Evolutionary conservation across 2,888 invertebrate genomes (phyloP), one percentile per base, ranked within the genome.

Genomic region (Phaonia tiefii): DNA sequence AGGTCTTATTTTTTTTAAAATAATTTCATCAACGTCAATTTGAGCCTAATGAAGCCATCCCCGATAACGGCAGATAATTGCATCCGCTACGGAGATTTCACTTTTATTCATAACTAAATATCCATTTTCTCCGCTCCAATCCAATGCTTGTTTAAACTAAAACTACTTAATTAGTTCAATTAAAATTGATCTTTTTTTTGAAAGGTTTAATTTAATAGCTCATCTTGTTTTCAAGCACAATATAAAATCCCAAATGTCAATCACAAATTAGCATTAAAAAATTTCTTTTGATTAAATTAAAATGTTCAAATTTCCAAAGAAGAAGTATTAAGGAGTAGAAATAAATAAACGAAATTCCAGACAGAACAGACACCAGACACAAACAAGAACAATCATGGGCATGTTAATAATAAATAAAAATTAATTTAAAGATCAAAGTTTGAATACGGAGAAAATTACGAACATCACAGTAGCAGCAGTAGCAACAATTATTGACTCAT

Each of bases 351-450:
- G 51, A n/a, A n/a, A n/a, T n/a, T n/a, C 4, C 31, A 31, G 31
- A 31, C 31, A n/a, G n/a, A n/a, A n/a, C 17, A 66, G 37, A n/a
- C n/a, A n/a, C n/a, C n/a, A n/a, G n/a, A n/a, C n/a, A n/a, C n/a
- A n/a, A 56, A 66, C 66, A 67, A 39, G 39, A 63, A 63, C 63
- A 67, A 75, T 37, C 69, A 72, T 77, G 46, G 54, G 75, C 66
- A 54, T 78, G 72, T 75, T 81, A 56, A 72, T 75, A 81, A 81
- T 75, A 81, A 78, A 81, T 75, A 78, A 78, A 78, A 75, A 81
- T 42, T 78, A 81, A 81, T 81, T 78, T 70, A 78, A 81, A 81
- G 75, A 78, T 81, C 78, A 81, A 78, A 78, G 78, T 75, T 75
- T 63, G 60, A 75, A 63, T 75, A 60, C 49, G 71, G 20, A 67